Conservation (phyloP, 2,797 vertebrate species). For the Poliocrania exsul region DNA sequence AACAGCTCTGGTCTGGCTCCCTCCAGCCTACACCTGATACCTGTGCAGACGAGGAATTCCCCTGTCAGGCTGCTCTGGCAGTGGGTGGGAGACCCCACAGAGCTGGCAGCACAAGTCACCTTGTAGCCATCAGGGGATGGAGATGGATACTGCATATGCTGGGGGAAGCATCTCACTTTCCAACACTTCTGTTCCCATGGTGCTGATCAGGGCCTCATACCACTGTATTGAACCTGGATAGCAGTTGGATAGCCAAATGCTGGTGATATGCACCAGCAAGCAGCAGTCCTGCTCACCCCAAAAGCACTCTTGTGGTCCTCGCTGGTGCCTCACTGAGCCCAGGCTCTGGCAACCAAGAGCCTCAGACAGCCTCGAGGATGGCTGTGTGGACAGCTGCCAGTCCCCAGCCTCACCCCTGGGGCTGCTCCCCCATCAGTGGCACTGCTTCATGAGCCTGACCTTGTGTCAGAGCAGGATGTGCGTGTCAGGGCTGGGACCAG, state of each 20-base stretch:
- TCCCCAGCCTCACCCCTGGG: not conserved
- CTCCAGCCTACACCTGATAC: not conserved
- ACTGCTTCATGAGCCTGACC: not conserved
- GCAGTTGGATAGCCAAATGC: not conserved
- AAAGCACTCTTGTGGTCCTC: rapidly evolving
- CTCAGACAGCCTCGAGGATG: not conserved
- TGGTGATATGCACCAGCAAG: not conserved
- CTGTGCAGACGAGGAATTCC: not conserved
- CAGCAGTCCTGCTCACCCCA: not conserved
- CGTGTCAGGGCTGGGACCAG: not conserved
- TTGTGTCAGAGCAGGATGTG: not conserved
- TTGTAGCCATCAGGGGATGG: not conserved
- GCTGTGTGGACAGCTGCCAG: not conserved
- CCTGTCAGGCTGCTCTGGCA: not conserved
- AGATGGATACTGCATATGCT: not conserved
- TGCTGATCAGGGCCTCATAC: not conserved
- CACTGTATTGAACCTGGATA: not conserved
- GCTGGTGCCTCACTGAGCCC: too few species aligned
- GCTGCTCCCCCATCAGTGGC: not conserved
- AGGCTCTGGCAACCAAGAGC: not conserved
- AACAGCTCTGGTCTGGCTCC: not conserved
- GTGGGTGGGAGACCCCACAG: not conserved
- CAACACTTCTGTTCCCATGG: not conserved
- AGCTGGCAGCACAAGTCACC: not conserved
- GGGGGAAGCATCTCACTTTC: not conserved